A percentile compares a stretch with the other conserved stretches of the same genome.
Evolutionary conservation across 2,113 vertebrate species (phyloP).

Genomic region (Halichoerus grypus): DNA sequence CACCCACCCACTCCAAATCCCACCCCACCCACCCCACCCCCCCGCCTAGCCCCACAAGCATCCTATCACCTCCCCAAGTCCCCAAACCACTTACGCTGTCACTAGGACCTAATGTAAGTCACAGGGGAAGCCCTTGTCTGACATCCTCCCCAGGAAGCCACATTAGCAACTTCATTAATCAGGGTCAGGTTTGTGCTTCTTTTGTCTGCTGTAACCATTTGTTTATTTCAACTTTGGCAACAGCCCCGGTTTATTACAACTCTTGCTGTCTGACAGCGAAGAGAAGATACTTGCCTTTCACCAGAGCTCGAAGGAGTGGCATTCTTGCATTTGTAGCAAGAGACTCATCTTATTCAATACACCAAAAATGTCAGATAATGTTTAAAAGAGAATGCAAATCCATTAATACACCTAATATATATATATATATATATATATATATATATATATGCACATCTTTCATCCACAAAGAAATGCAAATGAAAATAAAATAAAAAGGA

Average conservation of each 20-base stretch:
- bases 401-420: background rate
- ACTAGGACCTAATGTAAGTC: slow-evolving; percentile 9
- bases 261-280: background rate
- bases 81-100: slow-evolving; percentile 34
- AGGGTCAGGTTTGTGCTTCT: slow-evolving; percentile 25
- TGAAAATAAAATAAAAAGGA: slow-evolving; percentile 31
- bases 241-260: slow-evolving; percentile 46
- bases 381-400: background rate
- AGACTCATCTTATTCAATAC: background rate
- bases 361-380: background rate
- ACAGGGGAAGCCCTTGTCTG: slow-evolving; percentile 36
- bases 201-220: slow-evolving; percentile 54
- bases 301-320: background rate
- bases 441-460: background rate
- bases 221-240: slow-evolving; percentile 61
- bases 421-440: background rate
- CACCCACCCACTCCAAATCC: background rate
- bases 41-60: background rate
- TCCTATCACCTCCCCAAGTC: background rate
- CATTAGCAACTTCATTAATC: slow-evolving; percentile 54
- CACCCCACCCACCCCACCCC: background rate
- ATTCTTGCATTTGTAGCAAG: background rate
- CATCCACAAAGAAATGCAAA: background rate
- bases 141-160: slow-evolving; percentile 32
- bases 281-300: background rate